A percentile compares a stretch with the other conserved stretches of the same genome.
phyloP scores from a whole-genome alignment of 1,140 invertebrate genomes.

The Heliconius melpomene region DNA sequence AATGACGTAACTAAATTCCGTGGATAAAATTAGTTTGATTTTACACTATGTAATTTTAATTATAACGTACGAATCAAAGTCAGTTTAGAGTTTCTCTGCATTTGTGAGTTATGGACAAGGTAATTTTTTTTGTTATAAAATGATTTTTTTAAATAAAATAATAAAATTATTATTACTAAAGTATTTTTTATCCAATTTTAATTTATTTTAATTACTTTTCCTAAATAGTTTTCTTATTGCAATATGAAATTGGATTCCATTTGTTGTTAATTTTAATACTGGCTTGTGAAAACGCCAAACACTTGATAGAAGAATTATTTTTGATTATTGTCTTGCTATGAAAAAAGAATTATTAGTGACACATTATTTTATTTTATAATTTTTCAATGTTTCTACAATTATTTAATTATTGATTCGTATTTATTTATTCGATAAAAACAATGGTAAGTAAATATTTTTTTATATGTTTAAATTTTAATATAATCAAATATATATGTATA shows the following conservation, averaged over 20 bases:
- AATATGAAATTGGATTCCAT: not conserved
- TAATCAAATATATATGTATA: too few relatives aligned
- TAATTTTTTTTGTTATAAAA: not conserved
- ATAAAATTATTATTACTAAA: not conserved
- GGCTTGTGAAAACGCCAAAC: constrained; percentile 1
- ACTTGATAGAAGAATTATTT: constrained; percentile 25
- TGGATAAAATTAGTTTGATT: not conserved
- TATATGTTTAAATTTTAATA: too few relatives aligned
- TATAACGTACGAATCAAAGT: not conserved
- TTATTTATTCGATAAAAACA: not conserved
- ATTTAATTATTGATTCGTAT: not conserved
- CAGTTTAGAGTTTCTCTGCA: not conserved
- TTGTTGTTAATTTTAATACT: not conserved
- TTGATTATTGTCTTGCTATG: constrained; percentile 12
- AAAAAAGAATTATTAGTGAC: constrained; percentile 26
- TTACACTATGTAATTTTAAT: constrained; percentile 2
- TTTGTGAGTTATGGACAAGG: not conserved
- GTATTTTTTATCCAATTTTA: not conserved
- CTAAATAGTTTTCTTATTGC: not conserved
- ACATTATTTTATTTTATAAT: constrained; percentile 18
- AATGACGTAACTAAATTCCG: constrained; percentile 8
- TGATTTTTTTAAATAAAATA: too few relatives aligned
- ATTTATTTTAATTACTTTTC: not conserved
- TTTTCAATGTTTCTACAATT: constrained; percentile 22
- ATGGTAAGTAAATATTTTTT: constrained; percentile 15